These are phyloP conservation scores for Orchesella cincta DNA, from an alignment of 1,140 invertebrate genomes.

Conservation along the genomic window DNA sequence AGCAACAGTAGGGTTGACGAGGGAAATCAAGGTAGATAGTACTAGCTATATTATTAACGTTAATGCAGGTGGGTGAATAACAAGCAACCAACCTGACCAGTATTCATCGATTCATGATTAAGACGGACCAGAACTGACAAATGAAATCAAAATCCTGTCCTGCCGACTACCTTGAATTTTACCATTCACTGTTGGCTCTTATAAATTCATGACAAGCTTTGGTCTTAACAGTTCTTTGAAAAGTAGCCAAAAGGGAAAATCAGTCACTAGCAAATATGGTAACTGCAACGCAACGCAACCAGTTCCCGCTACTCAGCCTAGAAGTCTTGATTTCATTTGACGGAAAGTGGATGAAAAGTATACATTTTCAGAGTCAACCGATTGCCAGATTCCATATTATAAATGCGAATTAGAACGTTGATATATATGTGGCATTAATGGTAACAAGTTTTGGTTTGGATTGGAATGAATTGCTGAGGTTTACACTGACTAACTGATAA, in stretches of 20 bases:
- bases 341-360: background rate
- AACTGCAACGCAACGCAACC: background rate
- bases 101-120: background rate
- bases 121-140: slow-evolving; percentile 3
- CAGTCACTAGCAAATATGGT: slow-evolving; percentile 25
- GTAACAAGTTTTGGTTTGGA: too few relatives aligned
- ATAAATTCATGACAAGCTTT: background rate
- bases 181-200: background rate
- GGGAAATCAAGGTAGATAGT: too few relatives aligned
- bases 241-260: slow-evolving; percentile 16
- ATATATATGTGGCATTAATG: too few relatives aligned
- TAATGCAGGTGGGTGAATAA: too few relatives aligned
- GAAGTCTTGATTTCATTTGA: slow-evolving; percentile 20
- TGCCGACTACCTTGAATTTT: background rate
- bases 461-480: too few relatives aligned
- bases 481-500: too few relatives aligned
- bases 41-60: too few relatives aligned
- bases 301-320: slow-evolving; percentile 29
- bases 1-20: too few relatives aligned
- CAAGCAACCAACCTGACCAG: background rate
- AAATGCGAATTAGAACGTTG: too few relatives aligned
- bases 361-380: too few relatives aligned
- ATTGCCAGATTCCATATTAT: too few relatives aligned
- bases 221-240: too few relatives aligned
- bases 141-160: slow-evolving; percentile 22